Evolutionary conservation across 2,888 invertebrate species (phyloP).

Genomic region (Malacosoma neustria): DNA sequence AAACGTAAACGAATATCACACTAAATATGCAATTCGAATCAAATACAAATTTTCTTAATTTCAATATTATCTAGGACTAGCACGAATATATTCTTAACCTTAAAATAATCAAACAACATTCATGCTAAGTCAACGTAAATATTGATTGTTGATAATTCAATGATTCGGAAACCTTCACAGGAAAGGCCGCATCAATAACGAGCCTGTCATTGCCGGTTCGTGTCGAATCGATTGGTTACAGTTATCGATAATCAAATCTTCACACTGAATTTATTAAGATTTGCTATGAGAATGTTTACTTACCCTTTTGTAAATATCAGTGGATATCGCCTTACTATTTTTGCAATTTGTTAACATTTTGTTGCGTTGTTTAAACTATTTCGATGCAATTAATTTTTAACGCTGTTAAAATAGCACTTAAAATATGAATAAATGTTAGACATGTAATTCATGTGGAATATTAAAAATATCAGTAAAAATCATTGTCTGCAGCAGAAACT

Average conservation of each 20-base stretch:
- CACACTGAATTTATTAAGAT: background rate
- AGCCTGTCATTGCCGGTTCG: too few relatives aligned
- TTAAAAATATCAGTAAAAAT: too few relatives aligned
- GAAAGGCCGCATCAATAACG: constrained; percentile 4
- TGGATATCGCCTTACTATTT: constrained; percentile 17
- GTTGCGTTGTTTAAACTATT: too few relatives aligned
- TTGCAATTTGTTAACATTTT: background rate
- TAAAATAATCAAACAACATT: constrained; percentile 6
- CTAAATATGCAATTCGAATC: too few relatives aligned
- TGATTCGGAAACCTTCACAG: background rate
- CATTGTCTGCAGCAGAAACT: too few relatives aligned
- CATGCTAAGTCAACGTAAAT: constrained; percentile 1
- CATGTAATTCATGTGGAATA: too few relatives aligned
- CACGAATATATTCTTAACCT: constrained; percentile 2
- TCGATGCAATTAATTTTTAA: too few relatives aligned
- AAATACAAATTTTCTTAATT: constrained; percentile 7
- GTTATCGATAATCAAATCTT: constrained; percentile 8
- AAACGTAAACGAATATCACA: too few relatives aligned
- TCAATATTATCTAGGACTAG: constrained; percentile 3
- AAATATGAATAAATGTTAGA: too few relatives aligned
- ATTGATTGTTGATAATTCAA: background rate
- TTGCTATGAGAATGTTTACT: background rate
- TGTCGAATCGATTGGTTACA: background rate
- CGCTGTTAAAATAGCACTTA: too few relatives aligned
- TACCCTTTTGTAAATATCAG: background rate